Conservation (phyloP, 2,888 invertebrate species). For the Trachelus iudaicus region DNA sequence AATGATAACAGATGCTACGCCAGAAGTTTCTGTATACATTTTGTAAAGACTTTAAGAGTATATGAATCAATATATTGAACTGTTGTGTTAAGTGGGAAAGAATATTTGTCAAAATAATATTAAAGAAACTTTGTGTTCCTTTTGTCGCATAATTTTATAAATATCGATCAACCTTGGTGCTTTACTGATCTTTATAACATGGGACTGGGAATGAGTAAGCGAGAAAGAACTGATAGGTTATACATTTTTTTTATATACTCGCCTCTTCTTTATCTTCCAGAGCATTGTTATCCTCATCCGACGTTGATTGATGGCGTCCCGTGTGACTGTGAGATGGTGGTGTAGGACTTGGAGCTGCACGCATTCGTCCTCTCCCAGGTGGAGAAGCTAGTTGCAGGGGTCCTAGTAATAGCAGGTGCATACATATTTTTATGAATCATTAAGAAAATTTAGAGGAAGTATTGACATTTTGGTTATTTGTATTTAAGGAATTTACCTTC, state of each 20-base stretch:
- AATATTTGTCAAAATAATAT: not conserved
- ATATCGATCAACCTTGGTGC: not conserved
- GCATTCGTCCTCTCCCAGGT: constrained; percentile 61
- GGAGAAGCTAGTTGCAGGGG: constrained; percentile 63
- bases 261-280: constrained; percentile 66
- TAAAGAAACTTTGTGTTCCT: not conserved
- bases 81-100: not conserved
- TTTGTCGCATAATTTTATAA: not conserved
- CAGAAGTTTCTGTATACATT: not conserved
- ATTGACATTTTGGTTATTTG: not conserved
- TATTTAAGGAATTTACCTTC: constrained; percentile 44
- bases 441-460: not conserved
- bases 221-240: not conserved
- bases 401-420: constrained; percentile 31
- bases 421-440: not conserved
- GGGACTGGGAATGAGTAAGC: too few relatives aligned
- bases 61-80: not conserved
- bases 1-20: constrained; percentile 22
- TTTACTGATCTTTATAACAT: too few relatives aligned
- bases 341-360: constrained; percentile 70
- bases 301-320: constrained; percentile 58
- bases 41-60: not conserved
- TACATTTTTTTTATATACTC: constrained; percentile 6
- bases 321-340: constrained; percentile 58
- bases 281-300: constrained; percentile 65